Evolutionary conservation across 2,113 vertebrate genomes (phyloP), one percentile per base, ranked within the genome.

Genomic region (Leptodactylus fuscus): DNA sequence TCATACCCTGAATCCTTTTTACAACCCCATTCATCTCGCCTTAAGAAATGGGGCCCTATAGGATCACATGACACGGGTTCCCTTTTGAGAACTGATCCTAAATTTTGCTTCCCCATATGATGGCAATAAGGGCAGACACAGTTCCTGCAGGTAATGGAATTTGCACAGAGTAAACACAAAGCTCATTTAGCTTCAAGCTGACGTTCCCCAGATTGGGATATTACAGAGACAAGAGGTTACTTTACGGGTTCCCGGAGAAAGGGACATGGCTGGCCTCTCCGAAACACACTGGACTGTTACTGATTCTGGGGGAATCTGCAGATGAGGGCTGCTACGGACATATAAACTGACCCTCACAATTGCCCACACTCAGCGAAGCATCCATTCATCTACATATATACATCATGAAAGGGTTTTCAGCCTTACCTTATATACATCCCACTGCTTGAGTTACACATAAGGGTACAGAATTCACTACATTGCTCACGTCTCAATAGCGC

Each of bases 71-170:
- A 86, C 65, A 81, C 67, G 67, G 77, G 77, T 86, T 86, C 65
- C 76, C 65, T 29, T 85, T 51, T 49, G 48, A 80, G 53, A 69
- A 73, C 27, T 67, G 58, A 85, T 79, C 75, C 83, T 38, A 51
- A 79, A 67, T 51, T n/a, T 74, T 44, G 62, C 77, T 81, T 79
- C 84, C 48, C 65, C 65, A 85, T 46, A 81, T 51, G 49, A 86
- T 86, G 77, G 84, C 84, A 86, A 86, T 86, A 86, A 86, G 49
- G 76, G 77, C 77, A 55, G 46, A 55, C 32, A 65, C 75, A 22
- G 46, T 70, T 85, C 76, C 60, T 85, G 27, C 36, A 55, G 34
- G 34, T 81, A 76, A 81, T 60, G 76, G 84, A 79, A 81, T 81
- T 80, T 70, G 76, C 62, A 81, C 65, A 86, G 69, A 27, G 51